These are phyloP conservation scores for Catamblyrhynchus diadema DNA, from an alignment of 2,797 vertebrate genomes.

Conservation along the genomic window DNA sequence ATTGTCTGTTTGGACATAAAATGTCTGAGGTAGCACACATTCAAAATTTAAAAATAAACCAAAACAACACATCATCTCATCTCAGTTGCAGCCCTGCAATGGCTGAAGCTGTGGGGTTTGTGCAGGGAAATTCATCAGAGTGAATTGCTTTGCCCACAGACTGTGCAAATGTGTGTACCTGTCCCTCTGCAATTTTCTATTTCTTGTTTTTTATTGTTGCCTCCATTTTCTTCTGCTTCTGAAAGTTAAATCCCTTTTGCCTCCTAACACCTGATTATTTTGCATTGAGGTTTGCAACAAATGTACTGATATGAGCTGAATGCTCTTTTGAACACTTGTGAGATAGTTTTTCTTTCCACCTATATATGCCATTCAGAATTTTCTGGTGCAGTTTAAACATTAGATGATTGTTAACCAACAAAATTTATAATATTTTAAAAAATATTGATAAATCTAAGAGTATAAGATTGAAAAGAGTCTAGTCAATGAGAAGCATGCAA, in stretches of 20 bases:
- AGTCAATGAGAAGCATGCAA: neutral
- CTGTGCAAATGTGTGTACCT: neutral
- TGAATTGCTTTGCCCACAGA: neutral
- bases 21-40: neutral
- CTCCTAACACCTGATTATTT: neutral
- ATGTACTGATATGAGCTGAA: neutral
- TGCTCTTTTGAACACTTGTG: neutral
- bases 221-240: neutral
- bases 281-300: neutral
- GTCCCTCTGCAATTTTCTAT: neutral
- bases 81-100: fast-evolving
- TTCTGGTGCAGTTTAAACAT: neutral
- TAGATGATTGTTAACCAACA: neutral
- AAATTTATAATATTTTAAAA: neutral
- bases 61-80: neutral
- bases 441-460: neutral
- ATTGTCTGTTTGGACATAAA: neutral
- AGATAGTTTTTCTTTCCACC: neutral
- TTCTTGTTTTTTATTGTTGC: neutral
- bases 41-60: neutral
- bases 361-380: neutral
- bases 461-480: neutral
- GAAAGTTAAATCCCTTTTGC: neutral
- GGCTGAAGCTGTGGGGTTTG: neutral
- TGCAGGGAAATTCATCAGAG: neutral